Base-by-base conservation (phyloP, 1,140 invertebrate genomes). In the Paramacrobiotus metropolitanus region DNA sequence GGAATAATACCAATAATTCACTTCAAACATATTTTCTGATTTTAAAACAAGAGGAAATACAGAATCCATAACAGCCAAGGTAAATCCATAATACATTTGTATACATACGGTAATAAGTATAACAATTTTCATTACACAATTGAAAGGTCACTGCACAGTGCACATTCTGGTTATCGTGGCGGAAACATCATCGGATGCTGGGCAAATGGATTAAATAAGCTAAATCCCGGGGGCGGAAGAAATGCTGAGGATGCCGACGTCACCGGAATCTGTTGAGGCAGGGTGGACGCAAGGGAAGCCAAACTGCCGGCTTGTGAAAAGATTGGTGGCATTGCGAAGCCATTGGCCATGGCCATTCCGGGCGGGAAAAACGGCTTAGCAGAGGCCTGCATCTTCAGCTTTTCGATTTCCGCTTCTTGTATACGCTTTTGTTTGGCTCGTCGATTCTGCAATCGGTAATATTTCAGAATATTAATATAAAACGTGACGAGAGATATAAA, bases 371-470 rank as follows among this genome's bases (percentile, higher is more conserved):
- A 55, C 15, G 48, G 48, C 48, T 55, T 55, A 24, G 48, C 48
- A n/a, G n/a, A n/a, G 15, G 48, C 48, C 28, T 55, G 48, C 0
- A 55, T 55, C 48, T 55, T 55, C 48, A 55, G 15, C 48, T 55
- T 76, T 66, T 75, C 75, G 24, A 75, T 62, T 64, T 93, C 89
- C 30, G 89, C 88, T 73, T 95, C 89, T 71, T 93, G 88, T 4
- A 94, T 77, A 28, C 90, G 79, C 71, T 95, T 95, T 66, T 86
- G 86, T 74, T 95, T 94, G 60, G 90, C 90, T 44, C 90, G 76
- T 3, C 90, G 79, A 73, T 95, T 95, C 81, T 95, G 90, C 73
- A 94, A 95, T 9, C n/a, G n/a, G n/a, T n/a, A n/a, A n/a, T n/a
- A n/a, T n/a, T n/a, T n/a, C n/a, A n/a, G n/a, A n/a, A n/a, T n/a